These are phyloP conservation scores for Turritopsis dohrnii DNA, from an alignment of 30 jellyfish, hydroid and myxozoan species.

Conservation along the genomic window DNA sequence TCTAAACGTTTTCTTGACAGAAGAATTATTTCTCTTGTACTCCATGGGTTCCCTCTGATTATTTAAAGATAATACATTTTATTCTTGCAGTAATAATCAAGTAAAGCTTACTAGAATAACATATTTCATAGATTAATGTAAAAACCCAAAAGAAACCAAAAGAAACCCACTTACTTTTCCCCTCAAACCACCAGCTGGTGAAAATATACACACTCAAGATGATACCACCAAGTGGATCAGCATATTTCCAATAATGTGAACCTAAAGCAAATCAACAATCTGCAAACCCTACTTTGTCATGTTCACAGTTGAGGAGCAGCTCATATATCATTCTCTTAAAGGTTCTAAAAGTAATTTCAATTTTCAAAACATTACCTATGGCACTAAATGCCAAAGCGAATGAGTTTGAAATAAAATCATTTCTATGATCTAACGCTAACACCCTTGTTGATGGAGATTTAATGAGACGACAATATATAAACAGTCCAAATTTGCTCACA, in stretches of 20 bases:
- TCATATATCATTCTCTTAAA: no score
- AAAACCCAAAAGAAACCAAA: background rate
- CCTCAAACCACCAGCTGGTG: slow-evolving; percentile 59
- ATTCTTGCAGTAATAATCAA: no score
- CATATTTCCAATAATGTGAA: slow-evolving; percentile 53
- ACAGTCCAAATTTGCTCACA: slow-evolving; percentile 40
- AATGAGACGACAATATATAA: slow-evolving; percentile 41
- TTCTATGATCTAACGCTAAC: slow-evolving; percentile 42
- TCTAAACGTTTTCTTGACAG: no score
- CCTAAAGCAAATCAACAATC: slow-evolving; percentile 27
- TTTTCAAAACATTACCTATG: slow-evolving; percentile 25
- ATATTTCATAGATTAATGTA: background rate
- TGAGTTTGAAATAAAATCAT: slow-evolving; percentile 54
- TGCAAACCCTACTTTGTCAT: background rate
- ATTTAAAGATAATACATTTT: no score
- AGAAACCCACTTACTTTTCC: slow-evolving; percentile 40
- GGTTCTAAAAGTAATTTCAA: no score
- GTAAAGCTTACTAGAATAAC: no score
- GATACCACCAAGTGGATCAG: slow-evolving; percentile 71
- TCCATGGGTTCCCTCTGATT: no score
- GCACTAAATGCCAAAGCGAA: slow-evolving; percentile 48
- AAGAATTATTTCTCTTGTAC: no score
- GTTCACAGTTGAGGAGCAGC: no score
- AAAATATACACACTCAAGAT: slow-evolving; percentile 50
- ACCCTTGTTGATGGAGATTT: slow-evolving; percentile 61